Base-by-base conservation (phyloP, 2,888 invertebrate genomes). In the Mythimna loreyi region DNA sequence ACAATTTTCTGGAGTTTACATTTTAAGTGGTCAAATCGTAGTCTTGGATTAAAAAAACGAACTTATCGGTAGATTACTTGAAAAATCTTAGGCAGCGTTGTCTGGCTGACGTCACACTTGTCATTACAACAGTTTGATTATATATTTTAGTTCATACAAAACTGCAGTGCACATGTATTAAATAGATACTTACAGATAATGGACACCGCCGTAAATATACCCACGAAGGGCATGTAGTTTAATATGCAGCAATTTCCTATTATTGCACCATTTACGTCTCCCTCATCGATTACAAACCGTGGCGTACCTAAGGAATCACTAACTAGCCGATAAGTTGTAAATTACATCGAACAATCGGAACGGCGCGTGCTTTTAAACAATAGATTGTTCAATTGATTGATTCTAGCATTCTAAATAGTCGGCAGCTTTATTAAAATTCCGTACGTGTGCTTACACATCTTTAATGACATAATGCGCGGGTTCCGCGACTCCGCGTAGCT, bases 381-480 rank as follows among this genome's bases (percentile, higher is more conserved):
- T 70, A 65, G 59, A 63, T 45, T 65, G 36, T 78, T 61, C 56
- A 73, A 77, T 74, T 67, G 63, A 78, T 71, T 74, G 68, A 67
- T 61, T 72, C 67, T 76, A 78, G 66, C 72, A 64, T 76, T 28
- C 52, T 67, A 72, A 83, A 75, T 52, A 64, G 64, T 40, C 66
- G 56, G 47, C 40, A 56, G 63, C 55, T 67, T 69, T 83, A 86
- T 87, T 84, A 82, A 89, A 84, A 87, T 82, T 84, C 84, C 81
- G 68, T 85, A 86, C 87, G 88, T 90, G 88, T 89, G 88, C 83
- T 79, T 85, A 82, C 85, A 85, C 89, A 88, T 78, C 82, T 81
- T 88, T 95, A 95, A 95, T 94, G 94, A 94, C 92, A 95, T 95
- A 94, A 95, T 95, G 84, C 84, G 70, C 80, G 81, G 90, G 92